Evolutionary conservation across 2,888 invertebrate species (phyloP).

Genomic region (Calameuta pallipes): DNA sequence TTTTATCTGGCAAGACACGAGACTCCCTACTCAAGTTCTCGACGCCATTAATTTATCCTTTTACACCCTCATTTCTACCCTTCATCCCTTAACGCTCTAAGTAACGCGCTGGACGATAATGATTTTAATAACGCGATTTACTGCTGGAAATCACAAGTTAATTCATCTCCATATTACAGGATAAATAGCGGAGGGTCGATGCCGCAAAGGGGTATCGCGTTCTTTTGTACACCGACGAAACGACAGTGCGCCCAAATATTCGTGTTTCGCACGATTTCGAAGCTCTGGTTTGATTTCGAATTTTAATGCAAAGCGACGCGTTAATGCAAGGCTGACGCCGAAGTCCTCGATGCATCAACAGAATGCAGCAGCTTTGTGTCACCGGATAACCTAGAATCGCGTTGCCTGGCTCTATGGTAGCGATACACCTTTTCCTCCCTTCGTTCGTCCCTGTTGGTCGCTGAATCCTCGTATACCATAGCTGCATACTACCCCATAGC

Average conservation of each 20-base stretch:
- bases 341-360: conserved; percentile 47
- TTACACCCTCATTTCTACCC: conserved; percentile 1
- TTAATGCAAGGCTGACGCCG: conserved; percentile 53
- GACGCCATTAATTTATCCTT: conserved; percentile 8
- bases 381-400: conserved; percentile 64
- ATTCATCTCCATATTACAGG: no score
- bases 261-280: conserved; percentile 44
- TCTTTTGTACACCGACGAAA: conserved; percentile 40
- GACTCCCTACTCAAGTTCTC: conserved; percentile 1
- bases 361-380: conserved; percentile 58
- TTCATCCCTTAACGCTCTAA: no score
- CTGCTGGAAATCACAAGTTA: no score
- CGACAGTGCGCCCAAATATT: conserved; percentile 63
- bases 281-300: conserved; percentile 59
- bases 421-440: conserved; percentile 42
- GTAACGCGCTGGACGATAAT: no score
- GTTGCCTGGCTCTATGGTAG: conserved; percentile 51
- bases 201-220: conserved; percentile 54
- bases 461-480: not conserved
- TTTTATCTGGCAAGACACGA: conserved; percentile 20
- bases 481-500: not conserved
- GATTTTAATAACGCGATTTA: no score
- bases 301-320: conserved; percentile 33
- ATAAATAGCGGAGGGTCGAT: no score
- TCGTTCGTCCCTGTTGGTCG: conserved; percentile 7